Evolutionary conservation across 2,113 vertebrate genomes (phyloP), one percentile per base, ranked within the genome.

Genomic region (Campylomormyrus tamandua): DNA sequence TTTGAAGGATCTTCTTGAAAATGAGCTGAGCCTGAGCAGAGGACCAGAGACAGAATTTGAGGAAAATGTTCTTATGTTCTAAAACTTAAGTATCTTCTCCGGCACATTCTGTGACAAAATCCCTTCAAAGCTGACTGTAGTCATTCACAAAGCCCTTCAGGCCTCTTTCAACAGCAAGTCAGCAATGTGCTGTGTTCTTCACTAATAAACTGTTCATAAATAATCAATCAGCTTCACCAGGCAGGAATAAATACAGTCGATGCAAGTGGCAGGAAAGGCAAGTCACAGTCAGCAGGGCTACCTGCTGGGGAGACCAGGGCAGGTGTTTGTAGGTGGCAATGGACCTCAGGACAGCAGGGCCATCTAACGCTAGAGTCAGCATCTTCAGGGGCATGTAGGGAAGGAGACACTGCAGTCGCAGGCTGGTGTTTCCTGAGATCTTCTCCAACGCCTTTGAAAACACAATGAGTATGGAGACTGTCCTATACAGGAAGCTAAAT

Each of bases 221-320:
- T 90, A 83, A 90, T 89, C 94, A 89, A 89, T 31, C 90, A 92
- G 90, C 91, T 91, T 91, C 49, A 70, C 62, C 62, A 27, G 10
- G 62, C 62, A 70, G 62, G 62, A 66, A 27, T 27, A 70, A 70
- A 70, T 70, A 70, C n/a, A 70, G 62, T 11, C 3, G 10, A 70
- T 31, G n/a, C 2, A 27, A 31, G 62, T 70, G 10, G n/a, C 10
- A 49, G 89, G 80, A 90, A 42, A 15, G 80, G 77, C 0, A 31
- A 3, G 62, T 46, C 87, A 39, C 90, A 89, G 89, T 70, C 45
- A 88, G 92, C 83, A 87, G 24, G 88, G 35, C 91, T 92, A 98
- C 97, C 97, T 98, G 97, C 92, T 97, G 97, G 39, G 95, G 94
- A 19, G 96, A 96, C 97, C 97, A 98, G 21, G 90, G 93, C 66